Conservation (phyloP, 2,888 invertebrate species). For the Theretra japonica region DNA sequence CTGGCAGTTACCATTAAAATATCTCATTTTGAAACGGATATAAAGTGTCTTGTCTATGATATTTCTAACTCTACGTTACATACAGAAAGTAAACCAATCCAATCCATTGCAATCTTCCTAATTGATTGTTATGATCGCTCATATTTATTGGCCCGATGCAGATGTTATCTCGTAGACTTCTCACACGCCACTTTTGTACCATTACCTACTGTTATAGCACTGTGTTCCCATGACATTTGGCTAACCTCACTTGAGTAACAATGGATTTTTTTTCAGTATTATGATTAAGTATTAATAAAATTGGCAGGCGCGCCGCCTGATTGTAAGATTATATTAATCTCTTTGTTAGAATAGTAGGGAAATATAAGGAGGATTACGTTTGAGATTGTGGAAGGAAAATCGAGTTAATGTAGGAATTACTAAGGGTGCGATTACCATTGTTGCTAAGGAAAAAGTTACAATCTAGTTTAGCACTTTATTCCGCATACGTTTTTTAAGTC, state of each 20-base stretch:
- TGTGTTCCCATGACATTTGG: slow-evolving; percentile 30
- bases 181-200: slow-evolving; percentile 38
- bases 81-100: slow-evolving; percentile 63
- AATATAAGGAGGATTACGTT: too few relatives aligned
- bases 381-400: too few relatives aligned
- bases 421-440: too few relatives aligned
- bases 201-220: slow-evolving; percentile 28
- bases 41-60: slow-evolving; percentile 12
- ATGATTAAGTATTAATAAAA: slow-evolving; percentile 6
- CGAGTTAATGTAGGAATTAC: too few relatives aligned
- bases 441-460: too few relatives aligned
- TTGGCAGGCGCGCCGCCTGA: background rate
- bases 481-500: too few relatives aligned
- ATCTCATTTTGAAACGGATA: background rate
- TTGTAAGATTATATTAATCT: background rate
- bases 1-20: background rate
- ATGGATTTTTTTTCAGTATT: slow-evolving; percentile 5
- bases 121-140: slow-evolving; percentile 74
- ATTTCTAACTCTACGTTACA: slow-evolving; percentile 47
- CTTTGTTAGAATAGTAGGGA: too few relatives aligned
- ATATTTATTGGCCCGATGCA: slow-evolving; percentile 60
- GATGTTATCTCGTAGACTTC: slow-evolving; percentile 41
- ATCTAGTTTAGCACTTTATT: too few relatives aligned
- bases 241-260: slow-evolving; percentile 17
- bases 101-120: slow-evolving; percentile 68